These are phyloP conservation scores for Campopleginae sp. DNA, from an alignment of 2,888 invertebrate genomes.

Conservation along the genomic window DNA sequence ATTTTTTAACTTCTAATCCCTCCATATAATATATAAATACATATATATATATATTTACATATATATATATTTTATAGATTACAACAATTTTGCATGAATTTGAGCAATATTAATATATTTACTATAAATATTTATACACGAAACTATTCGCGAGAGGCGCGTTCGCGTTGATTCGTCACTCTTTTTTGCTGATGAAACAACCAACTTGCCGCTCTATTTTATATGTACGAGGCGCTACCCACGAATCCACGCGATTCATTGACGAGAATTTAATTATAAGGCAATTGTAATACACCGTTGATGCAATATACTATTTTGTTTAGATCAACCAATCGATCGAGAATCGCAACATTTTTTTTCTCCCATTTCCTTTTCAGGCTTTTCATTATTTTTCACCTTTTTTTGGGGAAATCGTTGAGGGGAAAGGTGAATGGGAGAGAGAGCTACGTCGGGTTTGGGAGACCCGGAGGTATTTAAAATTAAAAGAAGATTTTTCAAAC, in stretches of 20 bases:
- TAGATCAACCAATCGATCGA: slow-evolving; percentile 76
- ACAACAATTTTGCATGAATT: slow-evolving; percentile 80
- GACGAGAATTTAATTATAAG: slow-evolving; percentile 74
- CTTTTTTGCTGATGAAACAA: slow-evolving; percentile 34
- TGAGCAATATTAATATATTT: slow-evolving; percentile 81
- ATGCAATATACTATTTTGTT: slow-evolving; percentile 81
- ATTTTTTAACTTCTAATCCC: slow-evolving; percentile 78
- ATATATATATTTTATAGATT: slow-evolving; percentile 79
- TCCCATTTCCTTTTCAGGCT: background rate
- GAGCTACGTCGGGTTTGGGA: too few relatives aligned
- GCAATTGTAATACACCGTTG: slow-evolving; percentile 78
- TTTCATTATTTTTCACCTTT: slow-evolving; percentile 34
- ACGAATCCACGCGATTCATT: slow-evolving; percentile 65
- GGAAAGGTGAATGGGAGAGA: too few relatives aligned
- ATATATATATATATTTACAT: slow-evolving; percentile 73
- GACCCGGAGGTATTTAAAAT: too few relatives aligned
- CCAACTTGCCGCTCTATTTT: slow-evolving; percentile 20
- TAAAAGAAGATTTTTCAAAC: too few relatives aligned
- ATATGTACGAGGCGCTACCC: slow-evolving; percentile 23
- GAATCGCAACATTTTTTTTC: slow-evolving; percentile 64
- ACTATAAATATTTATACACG: slow-evolving; percentile 49
- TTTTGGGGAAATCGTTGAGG: background rate
- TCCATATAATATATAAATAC: slow-evolving; percentile 76
- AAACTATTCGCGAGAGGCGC: slow-evolving; percentile 40
- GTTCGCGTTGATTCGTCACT: slow-evolving; percentile 31